Evolutionary conservation across 2,888 invertebrate genomes (phyloP), one percentile per base, ranked within the genome.

Genomic region (Coleophora flavipennella): DNA sequence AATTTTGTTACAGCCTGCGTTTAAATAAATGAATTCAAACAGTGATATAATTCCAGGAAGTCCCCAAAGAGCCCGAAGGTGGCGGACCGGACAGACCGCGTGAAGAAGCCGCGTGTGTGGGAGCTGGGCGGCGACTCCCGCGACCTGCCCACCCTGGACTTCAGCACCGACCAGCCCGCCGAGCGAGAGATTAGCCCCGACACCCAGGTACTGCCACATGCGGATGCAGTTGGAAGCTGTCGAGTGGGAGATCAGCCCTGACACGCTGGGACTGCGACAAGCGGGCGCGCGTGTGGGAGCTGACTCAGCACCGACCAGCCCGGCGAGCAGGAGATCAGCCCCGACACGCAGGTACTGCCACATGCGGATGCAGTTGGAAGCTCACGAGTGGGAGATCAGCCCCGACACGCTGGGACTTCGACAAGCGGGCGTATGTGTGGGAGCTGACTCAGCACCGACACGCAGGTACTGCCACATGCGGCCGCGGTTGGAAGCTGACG

Each of bases 81-180:
- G 43, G 74, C 76, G n/a, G 51, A 64, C 43, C 60, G 65, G 33
- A 87, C 89, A 33, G 92, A 92, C 65, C 90, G 91, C 13, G 94
- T 94, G 1, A 98, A 98, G 64, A 92, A 94, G 62, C 95, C 94
- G 0, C 89, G 96, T 39, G 89, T 93, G 39, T 98, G 97, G 98
- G 96, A 94, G 53, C 79, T 94, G 38, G 92, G 92, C 32, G 96
- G 96, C 25, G 91, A 88, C 37, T 73, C 86, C 9, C 91, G 92
- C 47, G 96, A 97, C 75, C 78, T 92, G 35, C 89, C 89, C 9
- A 77, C 86, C n/a, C 80, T 97, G 31, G 96, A 97, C 75, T 88
- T 93, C 59, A 92, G 93, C 41, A 90, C 88, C 44, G 94, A 93
- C 68, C 89, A 89, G 59, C 91, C 91, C 0, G 85, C 83, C 4